Evolutionary conservation across 2,888 invertebrate genomes (phyloP), one percentile per base, ranked within the genome.

Genomic region (Miltochrista miniata): DNA sequence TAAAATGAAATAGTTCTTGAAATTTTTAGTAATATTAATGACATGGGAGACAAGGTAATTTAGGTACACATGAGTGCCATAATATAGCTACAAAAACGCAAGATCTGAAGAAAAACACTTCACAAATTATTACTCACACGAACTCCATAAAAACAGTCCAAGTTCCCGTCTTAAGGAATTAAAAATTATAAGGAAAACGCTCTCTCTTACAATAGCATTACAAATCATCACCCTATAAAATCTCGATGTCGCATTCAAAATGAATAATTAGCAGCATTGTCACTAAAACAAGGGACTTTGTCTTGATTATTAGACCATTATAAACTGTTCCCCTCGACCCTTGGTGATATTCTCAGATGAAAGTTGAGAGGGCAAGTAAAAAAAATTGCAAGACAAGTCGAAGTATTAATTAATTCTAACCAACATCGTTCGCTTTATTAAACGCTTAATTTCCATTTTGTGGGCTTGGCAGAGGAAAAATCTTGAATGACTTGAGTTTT

Each of bases 261-360:
- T 85, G 85, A 87, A 88, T 86, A 87, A 89, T 88, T 89, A 88
- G 84, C 63, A 54, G 71, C 74, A 76, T 83, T 85, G 82, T 81
- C 80, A 73, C 57, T 66, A 63, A 81, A 86, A 85, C 83, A 85
- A 85, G 82, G 76, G 85, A 74, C 81, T 88, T 83, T 81, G 83
- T 87, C 87, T 90, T 90, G 89, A 90, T 90, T 88, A 88, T 88
- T 77, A 72, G 83, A 78, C 85, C 89, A 86, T 90, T 89, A 87
- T 81, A 83, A 83, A 85, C 75, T 79, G 64, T 76, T 79, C 83
- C 83, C 81, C 81, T 70, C 82, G 82, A 83, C 84, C 85, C 83
- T 71, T 75, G 72, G 74, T 79, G 85, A 85, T 81, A 87, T 72
- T 72, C 68, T 56, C 70, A 75, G 79, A 81, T 84, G 76, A 83